phyloP scores from a whole-genome alignment of 2,888 invertebrate genomes.

The Deilephila porcellus region DNA sequence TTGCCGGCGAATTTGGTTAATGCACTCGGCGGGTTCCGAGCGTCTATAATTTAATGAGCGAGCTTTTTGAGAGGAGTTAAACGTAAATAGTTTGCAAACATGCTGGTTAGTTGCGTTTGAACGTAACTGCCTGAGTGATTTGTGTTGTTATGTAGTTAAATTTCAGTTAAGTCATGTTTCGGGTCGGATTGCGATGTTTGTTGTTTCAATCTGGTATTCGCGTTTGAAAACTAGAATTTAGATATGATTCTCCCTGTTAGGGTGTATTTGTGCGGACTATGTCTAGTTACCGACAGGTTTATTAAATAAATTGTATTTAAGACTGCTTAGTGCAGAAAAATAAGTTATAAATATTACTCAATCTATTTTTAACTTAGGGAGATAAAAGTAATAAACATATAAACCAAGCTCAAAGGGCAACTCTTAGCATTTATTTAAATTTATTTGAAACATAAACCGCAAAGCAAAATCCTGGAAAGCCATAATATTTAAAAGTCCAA shows the following conservation, averaged over 20 bases:
- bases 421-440: no score
- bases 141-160: conserved; percentile 4
- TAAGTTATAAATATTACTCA: no score
- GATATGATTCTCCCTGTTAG: no score
- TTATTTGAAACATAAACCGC: background rate
- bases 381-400: no score
- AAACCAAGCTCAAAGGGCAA: no score
- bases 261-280: no score
- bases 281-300: no score
- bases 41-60: conserved; percentile 27
- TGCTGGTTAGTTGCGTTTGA: conserved; percentile 23
- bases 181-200: background rate
- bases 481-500: background rate
- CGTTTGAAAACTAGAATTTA: no score
- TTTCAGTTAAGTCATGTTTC: background rate
- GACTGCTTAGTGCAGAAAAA: no score
- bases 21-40: conserved; percentile 24
- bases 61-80: conserved; percentile 17
- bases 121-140: conserved; percentile 2
- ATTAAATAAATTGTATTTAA: no score
- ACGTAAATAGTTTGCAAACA: conserved; percentile 26
- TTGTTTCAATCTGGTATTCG: background rate
- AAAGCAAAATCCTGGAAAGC: background rate
- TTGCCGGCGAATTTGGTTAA: conserved; percentile 32
- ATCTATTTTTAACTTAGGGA: no score